A percentile compares a stretch with the other conserved stretches of the same genome.
phyloP scores from a whole-genome alignment of 1,140 invertebrate genomes.

The Heliconius hewitsoni region DNA sequence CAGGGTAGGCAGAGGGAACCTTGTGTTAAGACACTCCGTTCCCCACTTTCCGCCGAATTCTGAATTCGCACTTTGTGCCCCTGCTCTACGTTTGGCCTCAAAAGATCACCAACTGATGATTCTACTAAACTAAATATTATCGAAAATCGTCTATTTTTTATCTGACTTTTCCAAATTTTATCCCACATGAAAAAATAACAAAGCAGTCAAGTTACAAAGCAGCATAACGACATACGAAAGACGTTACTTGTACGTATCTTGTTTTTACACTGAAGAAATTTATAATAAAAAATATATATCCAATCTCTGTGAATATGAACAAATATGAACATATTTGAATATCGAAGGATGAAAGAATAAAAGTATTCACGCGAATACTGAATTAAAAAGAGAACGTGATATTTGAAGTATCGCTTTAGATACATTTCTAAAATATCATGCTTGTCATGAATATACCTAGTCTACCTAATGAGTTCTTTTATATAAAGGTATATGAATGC shows the following conservation, averaged over 20 bases:
- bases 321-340: neutral
- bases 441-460: neutral
- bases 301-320: neutral
- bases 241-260: neutral
- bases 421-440: neutral
- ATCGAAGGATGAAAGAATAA: neutral
- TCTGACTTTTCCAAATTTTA: too few species aligned
- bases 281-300: neutral
- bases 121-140: too few species aligned
- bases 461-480: neutral
- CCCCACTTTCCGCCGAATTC: too few species aligned
- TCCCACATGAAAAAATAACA: too few species aligned
- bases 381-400: constrained; percentile 3
- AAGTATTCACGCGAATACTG: neutral
- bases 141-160: too few species aligned
- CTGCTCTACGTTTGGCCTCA: too few species aligned
- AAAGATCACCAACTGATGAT: too few species aligned
- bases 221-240: neutral
- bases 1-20: too few species aligned
- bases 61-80: too few species aligned
- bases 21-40: too few species aligned
- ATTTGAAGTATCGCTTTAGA: constrained; percentile 1
- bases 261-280: neutral
- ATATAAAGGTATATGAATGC: too few species aligned
- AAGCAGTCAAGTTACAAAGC: too few species aligned